Base-by-base conservation (phyloP, 2,888 invertebrate genomes). In the Hypomecis atomaria region DNA sequence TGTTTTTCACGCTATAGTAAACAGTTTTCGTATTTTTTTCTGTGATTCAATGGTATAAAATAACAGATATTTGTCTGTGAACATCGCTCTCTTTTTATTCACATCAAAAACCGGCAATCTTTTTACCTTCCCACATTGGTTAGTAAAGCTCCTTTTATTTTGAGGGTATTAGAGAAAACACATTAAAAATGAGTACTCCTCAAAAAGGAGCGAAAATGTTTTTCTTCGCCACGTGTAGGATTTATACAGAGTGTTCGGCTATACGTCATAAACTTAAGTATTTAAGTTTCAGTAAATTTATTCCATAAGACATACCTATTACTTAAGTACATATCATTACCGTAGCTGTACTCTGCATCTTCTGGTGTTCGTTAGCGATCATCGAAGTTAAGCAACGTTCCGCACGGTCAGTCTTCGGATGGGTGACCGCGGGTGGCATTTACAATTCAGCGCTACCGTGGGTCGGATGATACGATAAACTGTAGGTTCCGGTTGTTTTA, bases 101-200 rank as follows among this genome's bases (percentile, higher is more conserved):
- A 45, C 55, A 37, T 55, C 55, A 55, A 55, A 55, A 11, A 45
- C 37, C 37, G 33, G 37, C 37, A 37, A 55, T 45, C 55, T 45
- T 5, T 45, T 55, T 45, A 45, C 9, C 11, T 11, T 11, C 55
- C 45, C 55, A 45, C 55, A 23, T 6, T 23, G 55, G 42, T 45
- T 45, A 37, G 37, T 13, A 55, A 52, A 55, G 44, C 55, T 36
- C 36, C 54, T 55, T 23, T 37, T 37, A 37, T 55, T 45, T 37
- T 45, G 13, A 55, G 13, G 9, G 55, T 45, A 55, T 55, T 55
- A 44, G 36, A 37, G 44, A 55, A 48, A 55, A 55, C 23, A 55
- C 37, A 44, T 55, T 37, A 37, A 55, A 45, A 37, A 37, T 23
- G 8, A 47, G 23, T 1, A 23, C 23, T 47, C 23, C 8, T 23